Base-by-base conservation (phyloP, 2,113 vertebrate genomes). In the Aramus guarauna region DNA sequence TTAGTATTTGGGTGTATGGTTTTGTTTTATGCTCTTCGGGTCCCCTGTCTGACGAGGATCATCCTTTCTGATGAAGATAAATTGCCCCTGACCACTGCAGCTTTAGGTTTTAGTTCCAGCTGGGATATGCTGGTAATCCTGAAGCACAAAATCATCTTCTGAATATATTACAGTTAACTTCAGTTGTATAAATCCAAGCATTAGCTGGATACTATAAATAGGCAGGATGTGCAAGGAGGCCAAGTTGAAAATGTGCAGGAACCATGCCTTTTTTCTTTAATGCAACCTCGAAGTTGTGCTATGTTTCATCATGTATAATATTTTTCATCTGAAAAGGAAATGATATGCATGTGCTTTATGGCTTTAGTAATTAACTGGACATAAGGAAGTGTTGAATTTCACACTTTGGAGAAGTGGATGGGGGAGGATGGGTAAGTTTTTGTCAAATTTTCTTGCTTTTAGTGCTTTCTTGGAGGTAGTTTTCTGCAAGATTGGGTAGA, bases 161-260 rank as follows among this genome's bases (percentile, higher is more conserved):
- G 94, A 94, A 75, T 66, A 52, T 66, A 73, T 63, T 80, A 48
- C 90, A 76, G 90, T 83, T 77, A 82, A 85, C 63, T 97, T 94
- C 29, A 83, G 90, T 92, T 85, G 71, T 94, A 79, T 88, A 91
- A 96, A 96, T 88, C 48, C 72, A 58, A 63, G 59, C 63, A 88
- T 85, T 96, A 93, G 62, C 69, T 87, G 81, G 62, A 71, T 95
- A 36, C 88, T 96, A 96, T 93, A 95, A 97, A 96, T 97, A 96
- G 94, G 43, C 94, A 95, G 82, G 90, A 90, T 92, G 85, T 94
- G 45, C 90, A 87, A 93, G 53, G 90, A 93, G n/a, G 96, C 96
- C 95, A 95, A 95, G 85, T 55, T 20, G 34, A 95, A 96, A 96
- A 95, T 85, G 88, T 88, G 85, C 90, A 96, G 71, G 66, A 95